phyloP scores from a whole-genome alignment of 2,113 vertebrate genomes.

The Dendrocopos noguchii region DNA sequence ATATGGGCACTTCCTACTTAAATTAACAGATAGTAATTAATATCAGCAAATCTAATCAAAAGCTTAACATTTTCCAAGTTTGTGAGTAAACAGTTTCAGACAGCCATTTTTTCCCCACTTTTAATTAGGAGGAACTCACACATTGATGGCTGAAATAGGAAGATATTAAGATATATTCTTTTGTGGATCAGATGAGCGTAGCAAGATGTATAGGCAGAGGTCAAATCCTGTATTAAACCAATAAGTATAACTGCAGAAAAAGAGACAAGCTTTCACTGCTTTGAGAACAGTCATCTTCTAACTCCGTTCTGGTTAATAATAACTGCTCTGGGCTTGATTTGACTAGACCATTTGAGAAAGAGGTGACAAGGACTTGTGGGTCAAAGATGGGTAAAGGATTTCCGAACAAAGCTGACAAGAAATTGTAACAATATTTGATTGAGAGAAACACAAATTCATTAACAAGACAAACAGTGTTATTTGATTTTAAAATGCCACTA shows the following conservation, averaged over 20 bases:
- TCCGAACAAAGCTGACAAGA: not conserved
- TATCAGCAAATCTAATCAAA: not conserved
- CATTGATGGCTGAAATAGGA: not conserved
- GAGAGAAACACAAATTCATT: not conserved
- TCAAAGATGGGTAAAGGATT: not conserved
- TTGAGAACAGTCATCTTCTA: not conserved
- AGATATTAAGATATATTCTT: not conserved
- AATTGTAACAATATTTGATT: not conserved
- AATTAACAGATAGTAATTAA: not conserved
- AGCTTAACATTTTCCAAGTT: not conserved
- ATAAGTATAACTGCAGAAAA: not conserved
- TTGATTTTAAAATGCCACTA: not conserved
- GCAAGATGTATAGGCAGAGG: not conserved
- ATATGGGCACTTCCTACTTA: not conserved
- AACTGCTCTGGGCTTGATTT: not conserved
- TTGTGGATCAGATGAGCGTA: not conserved
- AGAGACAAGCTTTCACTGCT: not conserved
- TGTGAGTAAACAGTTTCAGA: not conserved
- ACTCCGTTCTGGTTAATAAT: not conserved
- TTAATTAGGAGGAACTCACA: not conserved
- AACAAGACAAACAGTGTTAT: fast-evolving
- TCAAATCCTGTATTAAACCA: not conserved
- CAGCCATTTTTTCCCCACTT: not conserved
- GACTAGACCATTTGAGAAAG: not conserved
- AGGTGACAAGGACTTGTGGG: not conserved